Evolutionary conservation across 2,797 vertebrate species (phyloP).

Genomic region (Sarcophilus harrisii): DNA sequence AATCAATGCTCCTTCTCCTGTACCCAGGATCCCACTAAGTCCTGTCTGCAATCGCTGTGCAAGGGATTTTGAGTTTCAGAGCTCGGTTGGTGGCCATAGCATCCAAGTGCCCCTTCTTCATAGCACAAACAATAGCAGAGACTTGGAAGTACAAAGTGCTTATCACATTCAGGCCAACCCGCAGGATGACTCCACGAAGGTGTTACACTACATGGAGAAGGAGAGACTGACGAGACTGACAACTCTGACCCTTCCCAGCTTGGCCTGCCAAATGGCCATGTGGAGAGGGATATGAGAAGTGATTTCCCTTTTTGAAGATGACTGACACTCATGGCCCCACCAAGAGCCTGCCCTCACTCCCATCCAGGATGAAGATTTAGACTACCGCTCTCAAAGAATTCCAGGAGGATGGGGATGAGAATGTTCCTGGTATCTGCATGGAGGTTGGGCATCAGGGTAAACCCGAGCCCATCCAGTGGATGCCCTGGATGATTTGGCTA

Average conservation of each 20-base stretch:
- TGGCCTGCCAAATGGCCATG: slow-evolving; percentile 81
- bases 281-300: slow-evolving; percentile 91
- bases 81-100: slow-evolving; percentile 89
- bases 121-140: slow-evolving; percentile 84
- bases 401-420: slow-evolving; percentile 86
- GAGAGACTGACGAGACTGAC: slow-evolving; percentile 90
- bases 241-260: slow-evolving; percentile 91
- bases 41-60: slow-evolving; percentile 85
- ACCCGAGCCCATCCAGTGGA: slow-evolving; percentile 91
- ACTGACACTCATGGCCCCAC: slow-evolving; percentile 82
- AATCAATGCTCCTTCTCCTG: slow-evolving; percentile 84
- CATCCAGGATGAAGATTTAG: slow-evolving; percentile 84
- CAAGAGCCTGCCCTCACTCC: slow-evolving; percentile 73
- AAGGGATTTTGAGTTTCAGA: slow-evolving; percentile 89
- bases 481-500: slow-evolving; percentile 88
- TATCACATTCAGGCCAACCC: slow-evolving; percentile 94
- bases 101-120: slow-evolving; percentile 89
- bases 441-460: slow-evolving; percentile 63
- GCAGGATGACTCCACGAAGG: slow-evolving; percentile 91
- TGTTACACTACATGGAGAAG: slow-evolving; percentile 94
- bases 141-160: slow-evolving; percentile 90
- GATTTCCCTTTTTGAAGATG: slow-evolving; percentile 90
- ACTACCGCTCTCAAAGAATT: slow-evolving; percentile 85
- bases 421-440: slow-evolving; percentile 47
- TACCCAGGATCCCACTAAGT: slow-evolving; percentile 76